These are phyloP conservation scores for Drosophila rhopaloa DNA, from an alignment of 1,140 invertebrate species.

Conservation along the genomic window DNA sequence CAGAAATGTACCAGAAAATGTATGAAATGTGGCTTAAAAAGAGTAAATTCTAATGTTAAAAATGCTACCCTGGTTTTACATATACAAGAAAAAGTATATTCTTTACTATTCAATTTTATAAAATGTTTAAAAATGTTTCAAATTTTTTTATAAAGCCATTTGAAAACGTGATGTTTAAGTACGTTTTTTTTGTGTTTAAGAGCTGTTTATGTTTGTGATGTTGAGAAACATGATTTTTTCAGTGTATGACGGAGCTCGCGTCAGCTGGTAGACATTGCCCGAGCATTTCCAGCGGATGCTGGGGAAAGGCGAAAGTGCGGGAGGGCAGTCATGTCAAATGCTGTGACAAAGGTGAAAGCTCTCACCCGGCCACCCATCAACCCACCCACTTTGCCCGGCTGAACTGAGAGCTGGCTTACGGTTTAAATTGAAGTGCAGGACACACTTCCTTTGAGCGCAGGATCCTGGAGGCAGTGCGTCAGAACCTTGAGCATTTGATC, in stretches of 20 bases:
- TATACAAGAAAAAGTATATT: no score
- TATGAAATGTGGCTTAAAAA: no score
- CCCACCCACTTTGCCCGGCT: conserved; percentile 3
- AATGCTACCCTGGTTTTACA: no score
- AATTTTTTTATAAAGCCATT: no score
- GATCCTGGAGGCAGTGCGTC: conserved; percentile 32
- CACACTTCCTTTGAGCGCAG: conserved; percentile 44
- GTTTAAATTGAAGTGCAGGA: conserved; percentile 67
- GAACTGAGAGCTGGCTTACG: conserved; percentile 58
- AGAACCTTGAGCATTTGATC: conserved; percentile 44
- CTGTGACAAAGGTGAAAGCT: conserved; percentile 73
- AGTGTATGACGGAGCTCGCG: conserved; percentile 49
- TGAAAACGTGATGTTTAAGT: no score
- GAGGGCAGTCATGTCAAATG: conserved; percentile 60
- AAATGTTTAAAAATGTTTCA: not conserved
- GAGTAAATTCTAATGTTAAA: no score
- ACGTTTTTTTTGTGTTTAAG: not conserved
- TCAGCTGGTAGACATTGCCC: conserved; percentile 67
- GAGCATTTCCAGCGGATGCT: conserved; percentile 55
- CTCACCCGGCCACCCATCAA: conserved; percentile 11
- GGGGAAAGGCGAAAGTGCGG: not conserved
- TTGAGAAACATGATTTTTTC: not conserved
- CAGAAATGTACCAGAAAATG: no score
- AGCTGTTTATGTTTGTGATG: no score
- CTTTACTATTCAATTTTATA: not conserved